Evolutionary conservation across 2,888 invertebrate species (phyloP), one percentile per base, ranked within the genome.

Genomic region (Eulithis testata): DNA sequence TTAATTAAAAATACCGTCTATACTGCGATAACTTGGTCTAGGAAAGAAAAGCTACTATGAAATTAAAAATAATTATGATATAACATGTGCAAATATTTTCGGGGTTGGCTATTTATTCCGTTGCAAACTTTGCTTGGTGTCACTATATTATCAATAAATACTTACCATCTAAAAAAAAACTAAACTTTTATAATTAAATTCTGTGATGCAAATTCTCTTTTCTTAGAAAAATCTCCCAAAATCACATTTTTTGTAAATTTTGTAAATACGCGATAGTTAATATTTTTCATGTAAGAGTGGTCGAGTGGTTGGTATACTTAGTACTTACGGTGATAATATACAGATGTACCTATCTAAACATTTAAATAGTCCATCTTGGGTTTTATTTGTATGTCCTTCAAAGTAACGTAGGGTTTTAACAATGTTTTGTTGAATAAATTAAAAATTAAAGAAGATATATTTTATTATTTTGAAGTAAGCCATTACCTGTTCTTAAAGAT

Each of bases 191-290:
- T n/a, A 51, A 31, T 51, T n/a, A 21, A 21, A 21, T 21, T 21
- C 21, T 21, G 21, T 21, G 2, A 21, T 21, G 52, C 52, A 11
- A 14, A 2, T 14, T 37, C 9, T n/a, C 40, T 11, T 61, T 52
- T 54, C 8, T 7, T 21, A 52, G 50, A 40, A 8, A 11, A 61
- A 68, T 36, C 56, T 60, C 27, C 49, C 50, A 52, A 60, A 63
- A 62, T 67, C 58, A 66, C 68, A 63, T 70, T 63, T 80, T 73
- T 66, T 89, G 89, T 89, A 89, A 83, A 89, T 88, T 86, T 81
- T 89, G 89, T 89, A 89, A 87, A 89, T 89, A 89, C 75, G 74
- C 77, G 79, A 82, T 85, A 82, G 79, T 83, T 77, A 87, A 84
- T 83, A 81, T 78, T 73, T 59, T 55, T 58, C 43, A 55, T 49